Evolutionary conservation across 92 coral and sea anemone genomes (phyloP), one percentile per base, ranked within the genome.

Genomic region (Epizoanthus rinbou): DNA sequence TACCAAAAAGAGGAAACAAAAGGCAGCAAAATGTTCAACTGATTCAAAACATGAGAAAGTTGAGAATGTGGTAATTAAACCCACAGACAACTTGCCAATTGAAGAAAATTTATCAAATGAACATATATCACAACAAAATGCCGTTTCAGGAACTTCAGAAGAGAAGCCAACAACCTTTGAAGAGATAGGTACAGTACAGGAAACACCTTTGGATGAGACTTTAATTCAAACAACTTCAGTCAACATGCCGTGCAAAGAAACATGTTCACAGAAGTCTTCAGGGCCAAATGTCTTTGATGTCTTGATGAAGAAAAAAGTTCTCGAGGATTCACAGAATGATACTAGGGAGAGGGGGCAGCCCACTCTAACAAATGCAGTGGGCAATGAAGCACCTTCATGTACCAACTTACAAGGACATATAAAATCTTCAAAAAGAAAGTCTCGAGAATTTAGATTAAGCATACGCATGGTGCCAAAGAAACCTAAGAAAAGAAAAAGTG

Each of bases 271-370:
- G 19, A 6, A 28, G 2, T 23, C 11, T 41, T 59, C 43, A 13
- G 79, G 85, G 3, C 84, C 91, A 50, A 86, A 87, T 91, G 94
- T 88, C 10, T 93, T 93, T 91, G 92, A 91, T 73, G 64, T 91
- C 43, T 76, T 93, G 67, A 93, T 93, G 97, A 86, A 69, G 60
- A 90, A 90, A 60, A 83, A 86, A 43, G 80, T 56, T 56, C 31
- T 9, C n/a, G 62, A 78, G 59, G 71, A 78, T 50, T 10, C 3
- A 0, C 54, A 50, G 17, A 21, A n/a, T 43, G 25, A 39, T 9
- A 47, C 39, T 4, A 41, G n/a, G 18, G 50, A 67, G n/a, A 67
- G 47, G 33, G 59, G 62, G 19, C 57, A 39, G n/a, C 50, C 70
- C 22, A 37, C 47, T 21, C 10, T n/a, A 63, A 14, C 58, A 23